Percentiles rank a stretch among this genome's conserved stretches.
Evolutionary conservation across 2,797 vertebrate species (phyloP).

Genomic region (Scomberomorus guttatus): DNA sequence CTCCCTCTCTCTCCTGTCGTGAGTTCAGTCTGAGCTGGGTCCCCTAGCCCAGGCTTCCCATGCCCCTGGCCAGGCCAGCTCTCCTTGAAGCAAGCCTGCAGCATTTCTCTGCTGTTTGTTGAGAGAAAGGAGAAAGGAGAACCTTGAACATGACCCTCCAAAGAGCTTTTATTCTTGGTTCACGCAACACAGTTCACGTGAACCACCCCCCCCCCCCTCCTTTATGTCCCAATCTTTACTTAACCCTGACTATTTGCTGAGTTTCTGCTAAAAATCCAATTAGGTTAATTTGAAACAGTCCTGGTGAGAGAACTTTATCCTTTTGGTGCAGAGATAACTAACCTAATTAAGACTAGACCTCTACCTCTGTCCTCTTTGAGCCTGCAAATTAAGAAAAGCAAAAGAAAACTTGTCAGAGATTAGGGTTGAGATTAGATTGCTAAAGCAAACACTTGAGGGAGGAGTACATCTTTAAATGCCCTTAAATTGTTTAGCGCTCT

Average conservation of each 20-base stretch:
- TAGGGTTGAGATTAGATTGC: conserved; percentile 83
- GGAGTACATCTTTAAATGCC: conserved; percentile 71
- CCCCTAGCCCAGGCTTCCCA: conserved; percentile 48
- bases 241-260: conserved; percentile 81
- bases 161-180: conserved; percentile 72
- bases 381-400: conserved; percentile 79
- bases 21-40: conserved; percentile 48
- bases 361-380: conserved; percentile 79
- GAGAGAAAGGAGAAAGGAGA: conserved; percentile 70
- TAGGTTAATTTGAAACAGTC: conserved; percentile 85
- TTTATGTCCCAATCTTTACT: conserved; percentile 78
- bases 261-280: conserved; percentile 86
- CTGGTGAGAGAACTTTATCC: conserved; percentile 83
- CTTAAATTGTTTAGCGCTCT: conserved; percentile 65
- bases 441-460: conserved; percentile 76
- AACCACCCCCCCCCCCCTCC: conserved; percentile 66
- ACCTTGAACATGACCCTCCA: conserved; percentile 81
- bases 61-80: conserved; percentile 58
- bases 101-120: conserved; percentile 74
- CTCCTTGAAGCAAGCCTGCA: conserved; percentile 69
- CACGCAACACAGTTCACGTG: conserved; percentile 62
- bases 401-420: conserved; percentile 82
- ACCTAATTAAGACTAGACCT: conserved; percentile 85
- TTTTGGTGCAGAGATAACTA: conserved; percentile 85
- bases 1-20: conserved; percentile 37